These are phyloP conservation scores for Hoplostethus mediterraneus DNA, from an alignment of 2,797 vertebrate species.

Conservation along the genomic window DNA sequence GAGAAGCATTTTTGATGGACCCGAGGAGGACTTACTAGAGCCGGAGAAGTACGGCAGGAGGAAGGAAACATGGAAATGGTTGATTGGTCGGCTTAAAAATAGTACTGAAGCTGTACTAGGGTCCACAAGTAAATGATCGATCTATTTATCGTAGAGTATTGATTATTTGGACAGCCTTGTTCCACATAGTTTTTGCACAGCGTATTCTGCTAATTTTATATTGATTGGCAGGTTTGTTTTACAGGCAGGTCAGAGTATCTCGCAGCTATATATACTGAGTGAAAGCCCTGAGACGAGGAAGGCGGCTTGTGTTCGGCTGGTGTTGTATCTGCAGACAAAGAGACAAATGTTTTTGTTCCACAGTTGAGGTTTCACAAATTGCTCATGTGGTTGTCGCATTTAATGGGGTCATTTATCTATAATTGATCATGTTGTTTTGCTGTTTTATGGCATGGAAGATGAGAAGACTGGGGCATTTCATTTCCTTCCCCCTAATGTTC, in stretches of 20 bases:
- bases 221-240: neutral
- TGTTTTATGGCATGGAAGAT: slow-evolving; percentile 50
- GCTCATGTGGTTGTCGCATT: neutral
- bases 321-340: slow-evolving; percentile 8
- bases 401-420: slow-evolving; percentile 62
- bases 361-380: slow-evolving; percentile 39
- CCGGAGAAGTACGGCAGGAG: slow-evolving; percentile 2
- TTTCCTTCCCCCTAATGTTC: slow-evolving; percentile 10
- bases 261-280: too few species aligned
- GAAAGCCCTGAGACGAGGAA: neutral
- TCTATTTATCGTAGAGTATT: neutral
- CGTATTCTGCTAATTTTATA: neutral
- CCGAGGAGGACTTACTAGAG: slow-evolving; percentile 30
- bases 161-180: slow-evolving; percentile 11
- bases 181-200: neutral
- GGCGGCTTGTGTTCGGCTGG: neutral
- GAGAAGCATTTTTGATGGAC: slow-evolving; percentile 20
- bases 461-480: slow-evolving; percentile 40
- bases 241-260: neutral
- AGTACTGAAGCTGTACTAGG: slow-evolving; percentile 1
- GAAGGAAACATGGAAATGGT: neutral
- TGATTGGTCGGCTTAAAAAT: slow-evolving; percentile 21
- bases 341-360: slow-evolving; percentile 31
- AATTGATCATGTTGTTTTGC: slow-evolving; percentile 43
- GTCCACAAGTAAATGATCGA: slow-evolving; percentile 1